Evolutionary conservation across 2,797 vertebrate species (phyloP).

Genomic region (Anas flavirostris): DNA sequence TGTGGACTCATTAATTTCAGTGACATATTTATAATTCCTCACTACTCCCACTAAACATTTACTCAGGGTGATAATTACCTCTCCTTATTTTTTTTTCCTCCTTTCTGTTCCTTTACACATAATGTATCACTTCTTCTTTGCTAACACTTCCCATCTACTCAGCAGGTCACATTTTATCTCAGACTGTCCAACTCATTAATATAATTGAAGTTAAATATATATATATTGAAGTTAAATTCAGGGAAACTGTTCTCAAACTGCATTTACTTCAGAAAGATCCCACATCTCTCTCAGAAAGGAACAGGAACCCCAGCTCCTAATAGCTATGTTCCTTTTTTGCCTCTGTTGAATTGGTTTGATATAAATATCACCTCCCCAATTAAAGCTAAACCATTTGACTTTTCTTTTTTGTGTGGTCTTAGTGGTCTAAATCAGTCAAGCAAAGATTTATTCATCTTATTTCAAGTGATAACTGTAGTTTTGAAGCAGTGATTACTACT

Average conservation of each 20-base stretch:
- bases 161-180: neutral
- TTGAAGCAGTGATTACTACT: neutral
- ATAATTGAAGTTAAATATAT: neutral
- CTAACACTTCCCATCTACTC: neutral
- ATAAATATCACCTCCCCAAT: neutral
- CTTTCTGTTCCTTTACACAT: neutral
- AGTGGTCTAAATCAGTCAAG: neutral
- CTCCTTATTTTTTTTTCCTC: neutral
- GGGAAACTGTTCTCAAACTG: neutral
- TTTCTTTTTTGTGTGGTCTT: neutral
- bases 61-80: slow-evolving; percentile 38
- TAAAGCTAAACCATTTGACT: neutral
- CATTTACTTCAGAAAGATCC: neutral
- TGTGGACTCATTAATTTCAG: slow-evolving; percentile 6
- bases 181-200: neutral
- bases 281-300: neutral
- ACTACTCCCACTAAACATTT: neutral
- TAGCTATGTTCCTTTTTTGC: neutral
- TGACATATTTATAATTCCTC: neutral
- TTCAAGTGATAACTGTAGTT: neutral
- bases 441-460: neutral
- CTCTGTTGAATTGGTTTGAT: neutral
- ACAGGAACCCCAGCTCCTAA: neutral
- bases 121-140: neutral
- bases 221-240: neutral